A percentile compares a stretch with the other conserved stretches of the same genome.
These are phyloP conservation scores for Ceriagrion tenellum DNA, from an alignment of 2,888 invertebrate species.

Conservation along the genomic window DNA sequence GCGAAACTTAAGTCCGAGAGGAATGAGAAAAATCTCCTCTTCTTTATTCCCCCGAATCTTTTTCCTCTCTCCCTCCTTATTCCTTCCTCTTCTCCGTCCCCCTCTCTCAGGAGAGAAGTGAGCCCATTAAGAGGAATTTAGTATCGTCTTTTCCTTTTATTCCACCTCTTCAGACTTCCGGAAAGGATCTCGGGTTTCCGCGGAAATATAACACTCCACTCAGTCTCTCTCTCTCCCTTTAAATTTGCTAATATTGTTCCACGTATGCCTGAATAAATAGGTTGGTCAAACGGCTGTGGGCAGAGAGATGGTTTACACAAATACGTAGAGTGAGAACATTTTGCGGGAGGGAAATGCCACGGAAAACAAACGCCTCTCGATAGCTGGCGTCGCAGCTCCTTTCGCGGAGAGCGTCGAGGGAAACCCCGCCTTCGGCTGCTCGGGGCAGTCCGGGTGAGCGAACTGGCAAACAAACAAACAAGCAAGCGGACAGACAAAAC, in stretches of 20 bases:
- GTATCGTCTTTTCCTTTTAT: not conserved
- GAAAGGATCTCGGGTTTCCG: not conserved
- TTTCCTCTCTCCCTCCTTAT: not conserved
- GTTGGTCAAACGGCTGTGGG: not conserved
- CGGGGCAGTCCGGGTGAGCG: not conserved
- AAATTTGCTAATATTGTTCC: not conserved
- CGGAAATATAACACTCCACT: not conserved
- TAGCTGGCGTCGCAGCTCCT: not conserved
- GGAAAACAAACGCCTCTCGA: not conserved
- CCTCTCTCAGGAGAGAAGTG: not conserved
- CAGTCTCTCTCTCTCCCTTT: not conserved
- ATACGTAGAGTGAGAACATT: not conserved
- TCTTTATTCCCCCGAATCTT: not conserved
- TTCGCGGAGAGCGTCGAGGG: not conserved
- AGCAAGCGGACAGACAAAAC: not conserved
- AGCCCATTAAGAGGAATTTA: not conserved
- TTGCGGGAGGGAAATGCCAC: not conserved
- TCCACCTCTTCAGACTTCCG: not conserved
- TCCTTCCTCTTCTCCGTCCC: not conserved
- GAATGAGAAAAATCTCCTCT: not conserved
- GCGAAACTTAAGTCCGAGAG: not conserved
- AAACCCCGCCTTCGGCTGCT: not conserved
- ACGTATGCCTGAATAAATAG: not conserved
- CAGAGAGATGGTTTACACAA: not conserved
- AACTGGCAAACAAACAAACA: slow-evolving; percentile 4